phyloP scores from a whole-genome alignment of 1,140 invertebrate species.

The Cyrtorhinus lividipennis region DNA sequence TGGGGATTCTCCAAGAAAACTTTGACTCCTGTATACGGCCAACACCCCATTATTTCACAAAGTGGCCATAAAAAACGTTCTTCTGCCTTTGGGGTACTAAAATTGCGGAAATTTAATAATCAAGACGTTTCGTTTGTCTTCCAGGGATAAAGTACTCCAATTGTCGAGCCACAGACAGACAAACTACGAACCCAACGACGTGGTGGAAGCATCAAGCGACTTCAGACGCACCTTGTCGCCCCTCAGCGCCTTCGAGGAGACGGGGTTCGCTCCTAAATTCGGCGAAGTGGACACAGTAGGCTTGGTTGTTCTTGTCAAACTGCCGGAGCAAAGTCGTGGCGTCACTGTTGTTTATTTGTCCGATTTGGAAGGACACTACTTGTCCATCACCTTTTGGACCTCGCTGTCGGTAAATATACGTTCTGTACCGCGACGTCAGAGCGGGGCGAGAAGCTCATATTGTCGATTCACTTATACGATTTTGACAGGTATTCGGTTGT shows the following conservation, averaged over 20 bases:
- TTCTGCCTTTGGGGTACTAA: no score
- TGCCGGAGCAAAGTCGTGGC: slow-evolving; percentile 22
- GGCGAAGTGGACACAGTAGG: slow-evolving; percentile 49
- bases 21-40: no score
- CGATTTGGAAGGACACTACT: slow-evolving; percentile 33
- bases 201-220: slow-evolving; percentile 23
- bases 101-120: no score
- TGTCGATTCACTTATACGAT: no score
- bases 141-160: slow-evolving; percentile 32
- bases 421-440: no score
- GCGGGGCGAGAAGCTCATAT: no score
- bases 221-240: slow-evolving; percentile 29
- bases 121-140: no score
- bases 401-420: slow-evolving; percentile 31
- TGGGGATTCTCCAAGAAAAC: no score
- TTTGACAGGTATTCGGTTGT: slow-evolving; percentile 48
- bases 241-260: slow-evolving; percentile 23
- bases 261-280: slow-evolving; percentile 33
- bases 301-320: slow-evolving; percentile 33
- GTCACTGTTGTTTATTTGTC: slow-evolving; percentile 34
- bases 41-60: no score
- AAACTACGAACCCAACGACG: slow-evolving; percentile 27
- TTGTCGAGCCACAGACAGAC: slow-evolving; percentile 31
- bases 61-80: no score
- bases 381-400: slow-evolving; percentile 26